Evolutionary conservation across 2,888 invertebrate species (phyloP), one percentile per base, ranked within the genome.

Genomic region (Myopa tessellatipennis): DNA sequence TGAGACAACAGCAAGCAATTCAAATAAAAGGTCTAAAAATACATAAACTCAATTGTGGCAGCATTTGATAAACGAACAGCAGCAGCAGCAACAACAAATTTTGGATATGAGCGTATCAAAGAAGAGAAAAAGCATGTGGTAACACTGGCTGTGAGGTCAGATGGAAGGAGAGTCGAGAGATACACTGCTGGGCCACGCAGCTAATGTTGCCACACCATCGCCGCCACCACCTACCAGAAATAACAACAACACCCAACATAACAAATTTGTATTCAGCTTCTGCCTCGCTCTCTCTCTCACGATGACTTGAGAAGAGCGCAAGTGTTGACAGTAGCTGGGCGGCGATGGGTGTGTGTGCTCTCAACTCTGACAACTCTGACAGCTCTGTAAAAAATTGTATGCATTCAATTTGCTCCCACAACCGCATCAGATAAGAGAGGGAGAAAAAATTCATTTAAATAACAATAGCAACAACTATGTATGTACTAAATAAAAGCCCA

Each of bases 401-500:
- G 85, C 85, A 82, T 82, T 86, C 83, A 83, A 84, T 65, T 36
- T 65, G 38, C 36, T 83, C 83, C 83, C 82, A 84, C 65, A 78
- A 71, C 55, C 74, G 69, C 69, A 68, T 40, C 52, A 38, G 4
- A 58, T 52, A 60, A 76, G 12, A 65, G 63, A 52, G 36, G 6
- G 38, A 70, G 26, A 70, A 45, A 45, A 45, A 45, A 45, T 26
- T 26, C 26, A 45, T 45, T 45, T 45, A 1, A 45, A 45, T 26
- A 61, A 61, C 18, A 61, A 61, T 4, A 61, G 26, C 61, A 61
- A 26, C 61, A 26, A 61, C n/a, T n/a, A n/a, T n/a, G n/a, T n/a
- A n/a, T n/a, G 8, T 4, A 61, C 26, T 8, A n/a, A 61, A 61
- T 12, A 18, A 10, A 58, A 26, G 26, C 2, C 26, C 26, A 26